Conservation (phyloP, 92 coral and sea anemone species). For the Paramuricea clavata region DNA sequence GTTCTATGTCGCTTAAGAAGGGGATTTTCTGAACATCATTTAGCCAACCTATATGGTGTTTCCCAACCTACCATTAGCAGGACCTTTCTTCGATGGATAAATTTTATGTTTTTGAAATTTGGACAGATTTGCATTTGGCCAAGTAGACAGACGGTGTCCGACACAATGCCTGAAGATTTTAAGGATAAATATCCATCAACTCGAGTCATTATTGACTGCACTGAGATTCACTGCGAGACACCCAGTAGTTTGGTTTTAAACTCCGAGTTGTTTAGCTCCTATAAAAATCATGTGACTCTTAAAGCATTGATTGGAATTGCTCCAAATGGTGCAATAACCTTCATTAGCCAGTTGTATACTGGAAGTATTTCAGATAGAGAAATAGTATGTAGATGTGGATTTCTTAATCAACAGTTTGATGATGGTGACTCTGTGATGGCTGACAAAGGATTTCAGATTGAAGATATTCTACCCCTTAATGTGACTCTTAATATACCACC, state of each 20-base stretch:
- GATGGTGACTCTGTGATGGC: slow-evolving; percentile 80
- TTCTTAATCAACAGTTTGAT: slow-evolving; percentile 64
- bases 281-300: slow-evolving; percentile 68
- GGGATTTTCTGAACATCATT: slow-evolving; percentile 69
- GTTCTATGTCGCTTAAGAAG: slow-evolving; percentile 61
- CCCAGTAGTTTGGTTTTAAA: slow-evolving; percentile 68
- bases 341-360: slow-evolving; percentile 70
- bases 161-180: slow-evolving; percentile 71
- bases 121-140: slow-evolving; percentile 67
- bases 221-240: too few relatives aligned
- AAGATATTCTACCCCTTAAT: slow-evolving; percentile 66
- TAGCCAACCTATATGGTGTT: slow-evolving; percentile 66
- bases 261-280: slow-evolving; percentile 65
- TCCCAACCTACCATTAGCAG: slow-evolving; percentile 63
- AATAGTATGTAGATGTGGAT: slow-evolving; percentile 61
- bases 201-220: slow-evolving; percentile 73
- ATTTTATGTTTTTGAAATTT: slow-evolving; percentile 62
- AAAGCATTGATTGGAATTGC: slow-evolving; percentile 64
- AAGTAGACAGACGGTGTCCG: slow-evolving; percentile 55
- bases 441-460: slow-evolving; percentile 71
- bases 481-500: slow-evolving; percentile 72
- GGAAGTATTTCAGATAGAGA: slow-evolving; percentile 72
- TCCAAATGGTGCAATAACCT: slow-evolving; percentile 65
- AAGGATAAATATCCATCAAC: slow-evolving; percentile 68
- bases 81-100: slow-evolving; percentile 67